Conservation (phyloP, 2,113 vertebrate genomes). For the Oreochromis tanganicae region DNA sequence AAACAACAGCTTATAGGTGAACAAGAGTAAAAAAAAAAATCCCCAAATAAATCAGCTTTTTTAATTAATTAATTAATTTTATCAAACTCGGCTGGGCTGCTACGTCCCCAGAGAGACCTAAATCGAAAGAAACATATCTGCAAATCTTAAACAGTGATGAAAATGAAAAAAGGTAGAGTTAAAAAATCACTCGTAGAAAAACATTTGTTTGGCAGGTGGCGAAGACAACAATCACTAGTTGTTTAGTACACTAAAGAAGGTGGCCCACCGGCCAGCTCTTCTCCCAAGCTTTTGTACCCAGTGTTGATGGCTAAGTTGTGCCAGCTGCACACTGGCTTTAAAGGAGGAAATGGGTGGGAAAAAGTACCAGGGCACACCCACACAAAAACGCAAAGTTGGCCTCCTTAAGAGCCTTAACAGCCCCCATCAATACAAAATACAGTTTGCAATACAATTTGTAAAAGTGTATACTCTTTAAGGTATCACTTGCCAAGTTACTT, state of each 20-base stretch:
- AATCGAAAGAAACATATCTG: fast-evolving
- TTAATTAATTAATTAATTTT: neutral
- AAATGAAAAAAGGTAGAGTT: neutral
- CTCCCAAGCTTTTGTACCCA: neutral
- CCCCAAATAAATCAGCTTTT: neutral
- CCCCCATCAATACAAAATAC: neutral
- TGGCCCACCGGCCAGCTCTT: neutral
- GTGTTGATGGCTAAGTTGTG: neutral
- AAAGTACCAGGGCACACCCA: neutral
- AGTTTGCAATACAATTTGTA: neutral
- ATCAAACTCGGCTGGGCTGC: neutral
- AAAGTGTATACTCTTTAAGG: neutral
- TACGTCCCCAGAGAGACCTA: fast-evolving
- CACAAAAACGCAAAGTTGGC: neutral
- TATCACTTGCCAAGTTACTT: neutral
- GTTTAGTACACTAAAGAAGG: neutral
- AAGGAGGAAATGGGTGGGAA: neutral
- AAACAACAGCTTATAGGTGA: neutral
- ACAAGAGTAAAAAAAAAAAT: neutral
- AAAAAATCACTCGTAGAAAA: fast-evolving
- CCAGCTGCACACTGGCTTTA: neutral
- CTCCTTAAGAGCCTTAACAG: neutral
- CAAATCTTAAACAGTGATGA: neutral
- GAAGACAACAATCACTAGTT: neutral
- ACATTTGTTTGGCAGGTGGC: neutral